Evolutionary conservation across 2,888 invertebrate genomes (phyloP), one percentile per base, ranked within the genome.

Genomic region (Diaphora mendica): DNA sequence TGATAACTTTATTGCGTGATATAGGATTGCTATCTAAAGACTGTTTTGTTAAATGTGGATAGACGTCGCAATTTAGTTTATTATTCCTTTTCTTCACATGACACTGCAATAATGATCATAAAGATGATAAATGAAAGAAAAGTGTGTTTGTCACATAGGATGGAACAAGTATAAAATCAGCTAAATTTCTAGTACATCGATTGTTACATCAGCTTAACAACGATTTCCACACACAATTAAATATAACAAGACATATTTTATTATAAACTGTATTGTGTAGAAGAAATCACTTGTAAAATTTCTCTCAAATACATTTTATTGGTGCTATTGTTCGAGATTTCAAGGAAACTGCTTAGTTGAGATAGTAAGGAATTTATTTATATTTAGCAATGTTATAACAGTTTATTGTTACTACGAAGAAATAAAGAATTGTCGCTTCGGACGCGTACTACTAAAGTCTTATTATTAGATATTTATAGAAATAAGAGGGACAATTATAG

Each of bases 161-260:
- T 17, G 7, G 15, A 7, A 17, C 5, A 17, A 15, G 11, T 33
- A 59, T 13, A 9, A 42, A 39, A 69, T 69, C n/a, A 42, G 59
- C 33, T n/a, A 26, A n/a, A 23, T 26, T 55, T 51, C 35, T 20
- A 26, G 39, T 26, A 69, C 17, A 42, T 69, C 42, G 1, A 42
- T 5, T 51, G 51, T 69, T 17, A 59, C 1, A 69, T 55, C 68
- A 68, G n/a, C 55, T 70, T 30, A 42, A 69, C 30, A 42, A 26
- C 67, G 23, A 33, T 70, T 62, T 62, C 26, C n/a, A n/a, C 39
- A 7, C 39, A 62, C 55, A 69, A 69, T 69, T 39, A 26, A 59
- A 59, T 59, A 62, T 42, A 42, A 70, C 33, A 33, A n/a, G 17
- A 48, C 20, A 48, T 7, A n/a, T 64, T 64, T 65, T 51, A 64